Evolutionary conservation across 2,797 vertebrate genomes (phyloP).

Genomic region (Sarcoramphus papa): DNA sequence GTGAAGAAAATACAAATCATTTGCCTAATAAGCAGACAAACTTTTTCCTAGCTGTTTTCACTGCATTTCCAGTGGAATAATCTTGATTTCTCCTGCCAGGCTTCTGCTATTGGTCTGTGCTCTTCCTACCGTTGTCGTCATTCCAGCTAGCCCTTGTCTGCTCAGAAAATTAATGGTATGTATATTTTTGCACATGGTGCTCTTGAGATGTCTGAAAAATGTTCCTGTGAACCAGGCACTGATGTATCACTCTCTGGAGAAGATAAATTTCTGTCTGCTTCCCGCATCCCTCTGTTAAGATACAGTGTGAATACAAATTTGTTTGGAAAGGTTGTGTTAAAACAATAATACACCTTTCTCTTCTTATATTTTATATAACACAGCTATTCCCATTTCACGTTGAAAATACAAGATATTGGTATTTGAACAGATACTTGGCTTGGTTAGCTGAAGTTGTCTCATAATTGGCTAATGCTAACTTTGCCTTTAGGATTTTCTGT

Average conservation of each 20-base stretch:
- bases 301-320: conserved; percentile 48
- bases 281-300: background rate
- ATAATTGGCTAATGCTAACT: background rate
- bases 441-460: background rate
- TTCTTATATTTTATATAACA: background rate
- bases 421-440: background rate
- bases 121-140: conserved; percentile 17
- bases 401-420: background rate
- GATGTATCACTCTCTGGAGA: conserved; percentile 57
- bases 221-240: conserved; percentile 41
- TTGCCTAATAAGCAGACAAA: background rate
- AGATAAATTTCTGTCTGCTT: conserved; percentile 58
- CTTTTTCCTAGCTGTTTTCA: background rate
- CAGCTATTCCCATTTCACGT: background rate
- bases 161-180: conserved; percentile 52
- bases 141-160: conserved; percentile 47
- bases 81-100: conserved; percentile 12
- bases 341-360: background rate
- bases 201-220: conserved; percentile 67
- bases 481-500: background rate
- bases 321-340: conserved; percentile 4
- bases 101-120: background rate
- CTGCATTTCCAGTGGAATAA: background rate
- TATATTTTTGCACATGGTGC: conserved; percentile 42
- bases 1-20: background rate